phyloP scores from a whole-genome alignment of 2,888 invertebrate genomes.

The Tetragnatha montana region DNA sequence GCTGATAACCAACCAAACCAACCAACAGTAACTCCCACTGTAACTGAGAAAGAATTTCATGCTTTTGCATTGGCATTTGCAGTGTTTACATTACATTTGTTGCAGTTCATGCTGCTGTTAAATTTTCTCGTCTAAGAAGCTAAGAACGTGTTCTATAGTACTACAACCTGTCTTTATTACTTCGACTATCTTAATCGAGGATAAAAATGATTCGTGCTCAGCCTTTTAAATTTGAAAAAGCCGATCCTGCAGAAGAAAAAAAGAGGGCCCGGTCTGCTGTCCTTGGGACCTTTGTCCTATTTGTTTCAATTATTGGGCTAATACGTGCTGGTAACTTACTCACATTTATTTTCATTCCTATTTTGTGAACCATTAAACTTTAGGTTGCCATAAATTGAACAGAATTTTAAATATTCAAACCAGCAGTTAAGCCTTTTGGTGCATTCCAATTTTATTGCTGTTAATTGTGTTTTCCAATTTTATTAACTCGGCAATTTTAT shows the following conservation, averaged over 20 bases:
- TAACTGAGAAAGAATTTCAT: background rate
- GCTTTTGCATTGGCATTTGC: background rate
- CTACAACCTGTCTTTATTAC: background rate
- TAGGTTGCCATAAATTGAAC: too few species aligned
- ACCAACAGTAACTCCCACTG: conserved; percentile 30
- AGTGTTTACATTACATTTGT: too few species aligned
- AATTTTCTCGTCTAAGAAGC: too few species aligned
- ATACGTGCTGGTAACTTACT: conserved; percentile 71
- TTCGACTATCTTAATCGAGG: too few species aligned
- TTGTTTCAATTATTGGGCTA: conserved; percentile 62
- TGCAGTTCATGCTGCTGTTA: too few species aligned
- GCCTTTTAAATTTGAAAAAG: conserved; percentile 53
- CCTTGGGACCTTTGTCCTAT: conserved; percentile 63
- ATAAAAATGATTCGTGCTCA: conserved; percentile 56
- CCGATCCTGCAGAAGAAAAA: conserved; percentile 72
- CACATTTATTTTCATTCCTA: background rate
- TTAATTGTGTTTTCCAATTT: too few species aligned
- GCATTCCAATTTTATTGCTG: too few species aligned
- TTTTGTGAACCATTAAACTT: too few species aligned
- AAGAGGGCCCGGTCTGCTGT: conserved; percentile 70
- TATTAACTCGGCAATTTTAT: too few species aligned
- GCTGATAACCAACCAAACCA: too few species aligned
- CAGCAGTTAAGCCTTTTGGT: too few species aligned
- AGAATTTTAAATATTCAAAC: too few species aligned
- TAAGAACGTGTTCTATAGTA: background rate